Evolutionary conservation across 2,113 vertebrate genomes (phyloP).

Genomic region (Pteropus alecto): DNA sequence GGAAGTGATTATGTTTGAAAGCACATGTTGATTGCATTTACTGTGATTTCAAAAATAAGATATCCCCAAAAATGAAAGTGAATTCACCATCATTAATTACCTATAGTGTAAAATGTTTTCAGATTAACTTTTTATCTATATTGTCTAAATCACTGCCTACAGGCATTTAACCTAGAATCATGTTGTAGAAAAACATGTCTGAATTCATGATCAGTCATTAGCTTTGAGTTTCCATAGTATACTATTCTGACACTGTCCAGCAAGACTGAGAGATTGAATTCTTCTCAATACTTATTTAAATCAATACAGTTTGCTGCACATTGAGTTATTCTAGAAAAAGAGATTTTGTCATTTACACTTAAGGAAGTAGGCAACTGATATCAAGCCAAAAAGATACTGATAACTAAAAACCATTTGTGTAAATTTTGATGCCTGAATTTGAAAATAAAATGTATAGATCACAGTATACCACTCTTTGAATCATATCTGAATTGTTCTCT

Average conservation of each 20-base stretch:
- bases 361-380: background rate
- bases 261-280: background rate
- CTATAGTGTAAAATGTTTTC: background rate
- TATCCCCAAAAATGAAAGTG: background rate
- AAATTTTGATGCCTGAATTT: background rate
- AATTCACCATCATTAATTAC: background rate
- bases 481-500: background rate
- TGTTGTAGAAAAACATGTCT: background rate
- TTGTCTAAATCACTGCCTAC: background rate
- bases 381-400: background rate
- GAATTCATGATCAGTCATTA: background rate
- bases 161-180: background rate
- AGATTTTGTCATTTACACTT: background rate
- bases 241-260: background rate
- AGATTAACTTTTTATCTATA: background rate
- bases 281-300: background rate
- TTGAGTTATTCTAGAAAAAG: background rate
- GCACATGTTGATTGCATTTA: background rate
- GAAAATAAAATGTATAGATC: background rate
- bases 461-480: background rate
- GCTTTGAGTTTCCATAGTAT: background rate
- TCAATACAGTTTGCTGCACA: background rate
- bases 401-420: background rate
- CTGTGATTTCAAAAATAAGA: background rate
- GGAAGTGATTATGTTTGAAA: background rate